phyloP scores from a whole-genome alignment of 2,797 vertebrate genomes.

The Mus spretus region DNA sequence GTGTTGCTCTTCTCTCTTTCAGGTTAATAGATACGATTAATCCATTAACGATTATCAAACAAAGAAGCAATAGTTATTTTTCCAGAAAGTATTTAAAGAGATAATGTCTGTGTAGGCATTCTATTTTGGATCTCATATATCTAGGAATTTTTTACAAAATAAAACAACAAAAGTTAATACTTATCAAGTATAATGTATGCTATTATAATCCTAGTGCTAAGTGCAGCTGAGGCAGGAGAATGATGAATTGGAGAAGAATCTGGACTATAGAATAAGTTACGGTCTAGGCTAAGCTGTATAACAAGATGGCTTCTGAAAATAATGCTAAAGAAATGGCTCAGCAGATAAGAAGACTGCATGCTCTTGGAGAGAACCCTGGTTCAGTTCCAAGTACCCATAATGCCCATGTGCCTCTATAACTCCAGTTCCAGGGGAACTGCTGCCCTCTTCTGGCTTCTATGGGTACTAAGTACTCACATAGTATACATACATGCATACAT shows the following conservation, averaged over 20 bases:
- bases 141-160: slow-evolving; percentile 47
- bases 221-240: background rate
- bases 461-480: background rate
- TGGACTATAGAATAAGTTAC: background rate
- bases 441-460: background rate
- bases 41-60: background rate
- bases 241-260: background rate
- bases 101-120: background rate
- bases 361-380: background rate
- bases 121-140: background rate
- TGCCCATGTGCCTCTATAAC: background rate
- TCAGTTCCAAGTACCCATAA: background rate
- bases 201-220: background rate
- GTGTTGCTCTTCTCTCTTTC: background rate
- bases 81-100: background rate
- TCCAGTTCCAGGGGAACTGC: background rate
- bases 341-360: background rate
- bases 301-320: background rate
- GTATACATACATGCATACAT: background rate
- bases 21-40: background rate
- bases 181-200: background rate
- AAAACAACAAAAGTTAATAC: background rate
- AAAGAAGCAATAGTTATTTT: background rate
- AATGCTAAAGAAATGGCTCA: background rate
- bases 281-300: background rate